Conservation (phyloP, 2,113 vertebrate species). For the Mionectes macconnelli region DNA sequence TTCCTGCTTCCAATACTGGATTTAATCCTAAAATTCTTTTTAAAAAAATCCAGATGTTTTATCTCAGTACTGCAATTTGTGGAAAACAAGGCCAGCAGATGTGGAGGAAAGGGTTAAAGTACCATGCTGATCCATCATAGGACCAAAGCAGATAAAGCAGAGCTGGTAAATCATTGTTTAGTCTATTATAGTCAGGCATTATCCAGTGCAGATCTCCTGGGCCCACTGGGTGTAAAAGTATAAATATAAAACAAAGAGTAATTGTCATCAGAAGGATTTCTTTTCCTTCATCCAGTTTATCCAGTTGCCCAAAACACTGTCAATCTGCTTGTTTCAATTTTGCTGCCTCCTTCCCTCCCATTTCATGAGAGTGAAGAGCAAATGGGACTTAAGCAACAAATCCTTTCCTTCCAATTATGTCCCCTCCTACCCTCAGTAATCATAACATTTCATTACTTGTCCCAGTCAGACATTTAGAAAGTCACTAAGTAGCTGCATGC, state of each 20-base stretch:
- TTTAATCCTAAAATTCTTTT: not conserved
- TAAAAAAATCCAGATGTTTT: not conserved
- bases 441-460: conserved; percentile 14
- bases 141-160: conserved; percentile 27
- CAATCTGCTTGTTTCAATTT: not conserved
- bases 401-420: not conserved
- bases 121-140: not conserved
- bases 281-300: not conserved
- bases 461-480: not conserved
- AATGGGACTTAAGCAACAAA: not conserved
- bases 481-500: not conserved
- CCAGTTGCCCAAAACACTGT: not conserved
- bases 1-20: not conserved
- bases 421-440: not conserved
- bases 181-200: conserved; percentile 52
- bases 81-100: conserved; percentile 8
- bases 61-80: not conserved
- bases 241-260: conserved; percentile 47
- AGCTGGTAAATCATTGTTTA: conserved; percentile 68
- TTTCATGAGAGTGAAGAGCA: not conserved
- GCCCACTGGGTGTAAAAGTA: conserved; percentile 19
- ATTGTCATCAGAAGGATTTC: not conserved
- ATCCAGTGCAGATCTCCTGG: conserved; percentile 35
- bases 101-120: conserved; percentile 37
- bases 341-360: not conserved